Conservation (phyloP, 2,888 invertebrate genomes). For the Papilio gigon region DNA sequence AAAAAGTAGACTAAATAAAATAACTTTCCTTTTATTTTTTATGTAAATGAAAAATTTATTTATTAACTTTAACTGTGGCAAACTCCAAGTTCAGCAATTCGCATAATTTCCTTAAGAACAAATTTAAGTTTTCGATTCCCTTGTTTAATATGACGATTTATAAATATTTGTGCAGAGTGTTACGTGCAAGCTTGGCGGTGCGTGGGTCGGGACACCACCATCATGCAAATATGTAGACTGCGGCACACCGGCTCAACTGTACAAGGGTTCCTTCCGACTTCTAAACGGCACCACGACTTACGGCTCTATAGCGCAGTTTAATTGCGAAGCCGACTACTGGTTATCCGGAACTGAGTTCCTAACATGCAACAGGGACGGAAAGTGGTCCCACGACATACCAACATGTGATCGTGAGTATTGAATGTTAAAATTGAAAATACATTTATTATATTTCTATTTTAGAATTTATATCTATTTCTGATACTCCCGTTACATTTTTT, state of each 20-base stretch:
- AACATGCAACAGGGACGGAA: conserved; percentile 90
- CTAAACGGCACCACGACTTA: conserved; percentile 92
- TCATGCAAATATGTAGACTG: conserved; percentile 94
- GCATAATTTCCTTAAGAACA: too few species aligned
- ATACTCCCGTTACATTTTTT: neutral
- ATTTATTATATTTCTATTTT: neutral
- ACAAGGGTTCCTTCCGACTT: conserved; percentile 87
- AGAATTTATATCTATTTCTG: neutral
- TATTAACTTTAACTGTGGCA: too few species aligned
- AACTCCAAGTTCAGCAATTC: too few species aligned
- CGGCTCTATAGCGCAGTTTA: conserved; percentile 89
- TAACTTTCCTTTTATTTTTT: too few species aligned
- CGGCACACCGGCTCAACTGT: conserved; percentile 90
- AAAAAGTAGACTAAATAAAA: too few species aligned
- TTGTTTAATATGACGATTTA: too few species aligned
- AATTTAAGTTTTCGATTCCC: too few species aligned
- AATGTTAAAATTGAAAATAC: neutral
- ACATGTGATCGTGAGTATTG: conserved; percentile 89
- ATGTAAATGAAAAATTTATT: too few species aligned
- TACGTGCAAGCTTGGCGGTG: conserved; percentile 92
- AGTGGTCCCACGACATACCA: conserved; percentile 93
- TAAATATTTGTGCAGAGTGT: conserved; percentile 81
- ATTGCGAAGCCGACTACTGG: conserved; percentile 92
- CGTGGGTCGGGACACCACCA: conserved; percentile 91
- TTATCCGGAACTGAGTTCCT: conserved; percentile 87